Conservation (phyloP, 2,888 invertebrate species). For the Xanthia togata region DNA sequence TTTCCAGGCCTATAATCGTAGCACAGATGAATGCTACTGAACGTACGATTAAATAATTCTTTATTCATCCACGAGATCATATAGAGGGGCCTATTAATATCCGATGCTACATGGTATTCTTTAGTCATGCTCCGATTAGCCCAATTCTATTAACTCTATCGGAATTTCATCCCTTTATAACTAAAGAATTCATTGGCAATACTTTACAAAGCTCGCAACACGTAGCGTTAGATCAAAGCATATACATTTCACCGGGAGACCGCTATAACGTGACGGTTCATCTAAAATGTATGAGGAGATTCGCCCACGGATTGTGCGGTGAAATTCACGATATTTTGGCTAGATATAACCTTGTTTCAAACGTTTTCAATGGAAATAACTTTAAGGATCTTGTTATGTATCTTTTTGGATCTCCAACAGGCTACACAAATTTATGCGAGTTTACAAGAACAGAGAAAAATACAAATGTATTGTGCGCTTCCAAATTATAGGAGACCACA, state of each 20-base stretch:
- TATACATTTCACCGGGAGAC: conserved; percentile 38
- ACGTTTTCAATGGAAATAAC: conserved; percentile 17
- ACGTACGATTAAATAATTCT: conserved; percentile 44
- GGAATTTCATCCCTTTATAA: background rate
- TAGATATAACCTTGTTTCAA: conserved; percentile 13
- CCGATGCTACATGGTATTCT: conserved; percentile 8
- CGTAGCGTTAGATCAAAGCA: conserved; percentile 37
- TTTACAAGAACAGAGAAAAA: too few relatives aligned
- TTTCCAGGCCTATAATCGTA: conserved; percentile 14
- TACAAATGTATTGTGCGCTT: too few relatives aligned
- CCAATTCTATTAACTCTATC: background rate
- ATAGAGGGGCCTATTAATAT: conserved; percentile 24
- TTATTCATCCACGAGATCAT: conserved; percentile 18
- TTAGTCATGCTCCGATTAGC: conserved; percentile 41
- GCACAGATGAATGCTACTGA: conserved; percentile 26
- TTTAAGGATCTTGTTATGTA: conserved; percentile 1
- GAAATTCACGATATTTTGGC: conserved; percentile 22
- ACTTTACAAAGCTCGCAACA: conserved; percentile 13
- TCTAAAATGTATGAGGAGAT: conserved; percentile 58
- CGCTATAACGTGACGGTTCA: conserved; percentile 25
- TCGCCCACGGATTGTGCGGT: conserved; percentile 25
- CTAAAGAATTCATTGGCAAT: conserved; percentile 33
- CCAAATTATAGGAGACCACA: too few relatives aligned
- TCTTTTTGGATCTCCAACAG: too few relatives aligned
- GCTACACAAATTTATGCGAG: too few relatives aligned